Evolutionary conservation across 2,888 invertebrate species (phyloP), one percentile per base, ranked within the genome.

Genomic region (Drosophila kambysellisi): DNA sequence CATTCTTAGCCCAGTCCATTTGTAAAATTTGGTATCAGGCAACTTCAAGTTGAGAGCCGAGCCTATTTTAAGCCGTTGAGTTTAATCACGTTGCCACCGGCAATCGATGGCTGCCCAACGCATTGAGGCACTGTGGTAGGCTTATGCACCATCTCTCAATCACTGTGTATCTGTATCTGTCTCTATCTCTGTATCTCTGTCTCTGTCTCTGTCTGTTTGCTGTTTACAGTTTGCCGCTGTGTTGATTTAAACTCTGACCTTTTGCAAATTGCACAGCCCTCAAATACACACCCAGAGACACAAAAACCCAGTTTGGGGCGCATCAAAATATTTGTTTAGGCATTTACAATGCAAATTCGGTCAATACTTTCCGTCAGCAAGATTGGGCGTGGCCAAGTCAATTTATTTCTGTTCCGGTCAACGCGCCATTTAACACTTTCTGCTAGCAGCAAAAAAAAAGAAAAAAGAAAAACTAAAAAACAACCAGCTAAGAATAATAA

Each of bases 361-460:
- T 88, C 81, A 81, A 81, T 84, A 74, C 20, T 25, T 67, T 76
- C 77, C 64, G 67, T 32, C 29, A 41, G 20, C 29, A 29, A 25
- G 11, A 25, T n/a, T 48, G 77, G 78, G 78, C 78, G 78, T 81
- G 76, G 71, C 80, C 82, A 76, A 89, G 89, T 84, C 84, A 89
- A 84, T 84, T 89, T 84, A 76, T 79, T 58, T 33, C 25, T 52
- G 58, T 77, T 78, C 79, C 79, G 79, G 79, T 81, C 81, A 89
- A 82, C 74, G 85, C 82, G 89, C 70, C 89, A 89, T 89, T 89
- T 89, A 89, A 89, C 89, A 89, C 89, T 89, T 84, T 89, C 64
- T 62, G 30, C 46, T 70, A 33, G 20, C 58, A 66, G 33, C 57
- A 64, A 52, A 17, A 57, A 41, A 52, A 52, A 29, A n/a, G n/a